These are phyloP conservation scores for Holocentrus rufus DNA, from an alignment of 2,797 vertebrate species.

Conservation along the genomic window DNA sequence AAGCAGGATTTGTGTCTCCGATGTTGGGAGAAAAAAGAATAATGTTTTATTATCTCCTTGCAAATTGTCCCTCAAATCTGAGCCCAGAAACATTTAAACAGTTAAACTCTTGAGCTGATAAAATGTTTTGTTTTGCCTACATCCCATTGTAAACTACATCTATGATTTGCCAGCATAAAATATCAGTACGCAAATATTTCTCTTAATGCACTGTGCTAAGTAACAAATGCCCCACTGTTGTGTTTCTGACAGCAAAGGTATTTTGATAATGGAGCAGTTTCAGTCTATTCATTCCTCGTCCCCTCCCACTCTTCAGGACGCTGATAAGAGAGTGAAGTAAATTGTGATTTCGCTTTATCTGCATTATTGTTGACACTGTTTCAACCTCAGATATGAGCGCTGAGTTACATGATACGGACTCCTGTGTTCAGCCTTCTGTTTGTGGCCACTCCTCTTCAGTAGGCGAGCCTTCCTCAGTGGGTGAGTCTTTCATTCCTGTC, in stretches of 20 bases:
- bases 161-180: not conserved
- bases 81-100: not conserved
- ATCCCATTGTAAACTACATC: too few relatives aligned
- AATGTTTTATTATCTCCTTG: too few relatives aligned
- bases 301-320: conserved; percentile 6
- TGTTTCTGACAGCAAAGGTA: not conserved
- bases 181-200: not conserved
- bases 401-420: conserved; percentile 69
- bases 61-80: not conserved
- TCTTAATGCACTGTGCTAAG: not conserved
- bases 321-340: conserved; percentile 54
- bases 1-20: not conserved
- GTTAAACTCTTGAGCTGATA: not conserved
- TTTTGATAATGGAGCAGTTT: conserved; percentile 27
- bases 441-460: conserved; percentile 70
- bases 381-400: conserved; percentile 50
- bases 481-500: conserved; percentile 54
- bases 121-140: not conserved
- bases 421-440: conserved; percentile 54
- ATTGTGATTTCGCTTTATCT: conserved; percentile 42
- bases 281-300: conserved; percentile 7
- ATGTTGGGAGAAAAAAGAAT: too few relatives aligned
- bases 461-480: conserved; percentile 58
- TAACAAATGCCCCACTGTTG: not conserved
- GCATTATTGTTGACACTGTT: conserved; percentile 75